Percentiles rank a stretch among this genome's conserved stretches.
Evolutionary conservation across 1,140 invertebrate species (phyloP).

Genomic region (Drosophila hydei): DNA sequence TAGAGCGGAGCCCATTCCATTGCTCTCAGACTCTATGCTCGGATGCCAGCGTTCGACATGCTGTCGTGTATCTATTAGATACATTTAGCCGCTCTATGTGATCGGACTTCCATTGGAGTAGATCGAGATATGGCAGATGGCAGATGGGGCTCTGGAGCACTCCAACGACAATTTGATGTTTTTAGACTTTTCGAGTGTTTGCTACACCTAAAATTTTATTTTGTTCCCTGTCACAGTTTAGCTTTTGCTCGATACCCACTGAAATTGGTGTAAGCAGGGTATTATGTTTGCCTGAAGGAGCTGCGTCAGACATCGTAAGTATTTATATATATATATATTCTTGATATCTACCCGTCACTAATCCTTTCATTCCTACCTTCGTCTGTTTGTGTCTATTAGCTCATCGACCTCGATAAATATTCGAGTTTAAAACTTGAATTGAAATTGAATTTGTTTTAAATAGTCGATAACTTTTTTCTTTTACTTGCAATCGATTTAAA

Average conservation of each 20-base stretch:
- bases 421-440: too few relatives aligned
- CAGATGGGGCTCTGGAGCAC: not conserved
- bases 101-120: slow-evolving; percentile 13
- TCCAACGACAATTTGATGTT: slow-evolving; percentile 59
- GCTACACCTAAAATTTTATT: slow-evolving; percentile 71
- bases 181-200: slow-evolving; percentile 51
- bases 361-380: too few relatives aligned
- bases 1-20: not conserved
- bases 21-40: slow-evolving; percentile 38
- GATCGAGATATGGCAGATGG: not conserved
- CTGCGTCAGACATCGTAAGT: too few relatives aligned
- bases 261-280: too few relatives aligned
- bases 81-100: slow-evolving; percentile 73
- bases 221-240: slow-evolving; percentile 56
- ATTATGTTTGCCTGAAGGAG: too few relatives aligned
- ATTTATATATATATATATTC: too few relatives aligned
- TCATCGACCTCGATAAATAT: too few relatives aligned
- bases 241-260: slow-evolving; percentile 34
- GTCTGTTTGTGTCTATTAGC: too few relatives aligned
- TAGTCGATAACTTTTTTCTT: too few relatives aligned
- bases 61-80: slow-evolving; percentile 81
- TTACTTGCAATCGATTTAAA: too few relatives aligned
- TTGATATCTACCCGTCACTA: too few relatives aligned
- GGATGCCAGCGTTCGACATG: slow-evolving; percentile 62
- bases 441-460: too few relatives aligned